phyloP scores from a whole-genome alignment of 2,113 vertebrate species.

The Tyto alba region DNA sequence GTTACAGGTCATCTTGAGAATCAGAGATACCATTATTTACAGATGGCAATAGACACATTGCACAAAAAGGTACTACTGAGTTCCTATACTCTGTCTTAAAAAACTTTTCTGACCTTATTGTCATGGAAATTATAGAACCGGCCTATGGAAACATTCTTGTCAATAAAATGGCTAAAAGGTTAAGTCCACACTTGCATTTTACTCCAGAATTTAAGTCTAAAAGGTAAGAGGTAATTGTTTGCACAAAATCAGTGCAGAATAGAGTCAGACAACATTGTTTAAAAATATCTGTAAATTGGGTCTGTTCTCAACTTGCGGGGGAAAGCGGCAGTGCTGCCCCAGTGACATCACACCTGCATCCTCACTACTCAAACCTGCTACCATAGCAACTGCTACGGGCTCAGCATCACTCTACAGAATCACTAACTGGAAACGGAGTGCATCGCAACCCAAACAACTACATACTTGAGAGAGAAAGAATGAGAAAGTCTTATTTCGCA shows the following conservation, averaged over 20 bases:
- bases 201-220: not conserved
- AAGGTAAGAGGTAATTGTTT: not conserved
- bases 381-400: conserved; percentile 71
- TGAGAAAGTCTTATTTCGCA: not conserved
- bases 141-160: not conserved
- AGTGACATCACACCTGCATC: conserved; percentile 46
- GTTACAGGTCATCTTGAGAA: not conserved
- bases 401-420: conserved; percentile 63
- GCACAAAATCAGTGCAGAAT: not conserved
- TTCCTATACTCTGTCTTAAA: not conserved
- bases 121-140: not conserved
- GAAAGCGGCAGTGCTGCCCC: not conserved
- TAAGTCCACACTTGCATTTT: not conserved
- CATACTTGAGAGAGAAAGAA: not conserved
- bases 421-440: conserved; percentile 48
- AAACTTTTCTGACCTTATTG: not conserved
- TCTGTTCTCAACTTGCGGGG: not conserved
- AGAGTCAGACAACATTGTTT: not conserved
- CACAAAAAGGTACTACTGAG: not conserved
- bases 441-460: conserved; percentile 3
- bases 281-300: not conserved
- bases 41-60: not conserved
- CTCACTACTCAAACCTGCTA: conserved; percentile 59
- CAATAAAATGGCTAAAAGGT: not conserved
- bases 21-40: not conserved